phyloP scores from a whole-genome alignment of 1,140 invertebrate genomes.

The Macrosteles quadrilineatus region DNA sequence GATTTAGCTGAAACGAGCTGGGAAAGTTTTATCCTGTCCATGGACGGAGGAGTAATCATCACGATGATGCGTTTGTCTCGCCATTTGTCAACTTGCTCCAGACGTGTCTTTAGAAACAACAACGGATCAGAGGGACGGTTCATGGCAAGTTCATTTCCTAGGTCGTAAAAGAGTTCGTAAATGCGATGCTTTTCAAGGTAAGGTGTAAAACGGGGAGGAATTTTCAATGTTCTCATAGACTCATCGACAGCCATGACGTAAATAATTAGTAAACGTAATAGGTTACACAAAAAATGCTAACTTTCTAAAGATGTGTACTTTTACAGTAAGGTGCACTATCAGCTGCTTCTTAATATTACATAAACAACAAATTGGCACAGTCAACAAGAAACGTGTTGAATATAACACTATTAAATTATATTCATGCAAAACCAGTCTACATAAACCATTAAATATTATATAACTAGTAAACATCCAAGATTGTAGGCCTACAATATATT shows the following conservation, averaged over 20 bases:
- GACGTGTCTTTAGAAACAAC: neutral
- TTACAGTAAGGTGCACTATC: too few relatives aligned
- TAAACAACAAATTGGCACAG: too few relatives aligned
- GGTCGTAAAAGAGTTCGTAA: constrained; percentile 55
- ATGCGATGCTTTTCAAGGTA: constrained; percentile 58
- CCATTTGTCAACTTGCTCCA: neutral
- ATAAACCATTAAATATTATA: too few relatives aligned
- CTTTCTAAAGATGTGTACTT: too few relatives aligned
- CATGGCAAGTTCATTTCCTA: constrained; percentile 12
- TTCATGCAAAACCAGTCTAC: too few relatives aligned
- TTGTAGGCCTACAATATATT: too few relatives aligned
- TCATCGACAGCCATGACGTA: constrained; percentile 41
- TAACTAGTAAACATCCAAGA: too few relatives aligned
- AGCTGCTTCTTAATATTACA: too few relatives aligned
- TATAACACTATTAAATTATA: too few relatives aligned
- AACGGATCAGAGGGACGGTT: neutral
- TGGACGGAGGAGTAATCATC: neutral
- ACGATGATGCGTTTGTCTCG: neutral
- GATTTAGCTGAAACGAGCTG: neutral
- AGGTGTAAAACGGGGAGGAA: constrained; percentile 51
- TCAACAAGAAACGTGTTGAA: too few relatives aligned
- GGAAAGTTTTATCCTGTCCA: neutral
- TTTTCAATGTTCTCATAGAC: constrained; percentile 45
- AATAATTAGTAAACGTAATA: too few relatives aligned
- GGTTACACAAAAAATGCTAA: too few relatives aligned